Conservation (phyloP, 2,888 invertebrate genomes). For the Plemyria rubiginata region DNA sequence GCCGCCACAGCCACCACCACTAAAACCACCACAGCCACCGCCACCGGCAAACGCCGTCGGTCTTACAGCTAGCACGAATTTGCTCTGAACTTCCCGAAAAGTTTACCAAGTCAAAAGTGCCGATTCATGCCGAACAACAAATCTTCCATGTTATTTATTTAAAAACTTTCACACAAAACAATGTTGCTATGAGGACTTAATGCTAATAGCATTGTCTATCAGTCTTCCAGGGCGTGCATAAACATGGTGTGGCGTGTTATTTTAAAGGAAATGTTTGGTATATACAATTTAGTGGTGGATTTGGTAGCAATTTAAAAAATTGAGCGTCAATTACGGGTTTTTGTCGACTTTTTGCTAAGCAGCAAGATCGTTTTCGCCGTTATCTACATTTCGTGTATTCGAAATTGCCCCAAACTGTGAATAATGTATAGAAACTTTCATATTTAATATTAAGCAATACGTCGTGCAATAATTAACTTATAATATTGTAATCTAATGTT, state of each 20-base stretch:
- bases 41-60: constrained; percentile 33
- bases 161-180: no score
- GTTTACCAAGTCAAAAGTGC: neutral
- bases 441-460: neutral
- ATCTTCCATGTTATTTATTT: no score
- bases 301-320: neutral
- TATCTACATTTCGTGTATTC: neutral
- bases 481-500: neutral
- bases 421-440: neutral
- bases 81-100: constrained; percentile 12
- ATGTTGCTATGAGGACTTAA: no score
- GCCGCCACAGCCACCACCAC: constrained; percentile 32
- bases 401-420: neutral
- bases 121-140: neutral
- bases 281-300: no score
- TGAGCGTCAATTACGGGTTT: neutral
- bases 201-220: no score
- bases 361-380: neutral
- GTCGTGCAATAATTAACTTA: neutral
- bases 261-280: no score
- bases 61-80: constrained; percentile 6
- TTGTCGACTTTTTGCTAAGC: neutral
- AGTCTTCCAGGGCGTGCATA: no score
- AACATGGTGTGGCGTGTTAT: no score
- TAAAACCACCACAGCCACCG: constrained; percentile 15